Conservation (phyloP, 1,140 invertebrate genomes). For the Zaprionus africanus region DNA sequence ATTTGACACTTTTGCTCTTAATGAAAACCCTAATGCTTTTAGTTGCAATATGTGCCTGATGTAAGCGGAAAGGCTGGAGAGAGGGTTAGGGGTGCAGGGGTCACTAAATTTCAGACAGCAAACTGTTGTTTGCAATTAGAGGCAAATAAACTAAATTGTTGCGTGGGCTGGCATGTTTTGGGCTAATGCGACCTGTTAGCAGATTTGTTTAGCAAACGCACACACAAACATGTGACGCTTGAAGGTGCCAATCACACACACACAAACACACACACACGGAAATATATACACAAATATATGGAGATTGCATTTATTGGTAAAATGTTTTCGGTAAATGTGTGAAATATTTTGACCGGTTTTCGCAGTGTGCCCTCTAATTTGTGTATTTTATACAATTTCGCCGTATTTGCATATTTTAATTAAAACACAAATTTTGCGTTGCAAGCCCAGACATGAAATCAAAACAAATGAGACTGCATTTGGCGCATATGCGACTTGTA, state of each 20-base stretch:
- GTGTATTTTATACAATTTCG: constrained; percentile 62
- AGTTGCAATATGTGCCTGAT: neutral
- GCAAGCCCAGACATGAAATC: constrained; percentile 36
- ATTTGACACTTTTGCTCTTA: constrained; percentile 14
- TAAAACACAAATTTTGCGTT: constrained; percentile 74
- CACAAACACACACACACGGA: neutral
- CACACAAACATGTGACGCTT: constrained; percentile 26
- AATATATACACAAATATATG: neutral
- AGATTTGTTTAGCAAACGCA: constrained; percentile 42
- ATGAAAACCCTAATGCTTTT: constrained; percentile 1
- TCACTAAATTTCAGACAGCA: constrained; percentile 23
- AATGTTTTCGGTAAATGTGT: constrained; percentile 63
- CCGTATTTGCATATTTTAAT: constrained; percentile 79
- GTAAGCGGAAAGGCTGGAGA: neutral
- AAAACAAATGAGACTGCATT: neutral
- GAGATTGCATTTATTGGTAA: constrained; percentile 73
- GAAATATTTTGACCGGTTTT: constrained; percentile 73
- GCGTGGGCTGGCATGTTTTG: constrained; percentile 51
- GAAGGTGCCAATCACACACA: constrained; percentile 12
- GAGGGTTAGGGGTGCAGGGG: neutral
- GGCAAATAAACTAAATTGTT: constrained; percentile 80
- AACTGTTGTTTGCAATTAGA: constrained; percentile 77
- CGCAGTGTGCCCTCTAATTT: constrained; percentile 29
- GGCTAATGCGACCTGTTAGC: constrained; percentile 45
- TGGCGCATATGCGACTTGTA: neutral